A percentile compares a stretch with the other conserved stretches of the same genome.
phyloP scores from a whole-genome alignment of 2,888 invertebrate species.

The Physocephala rufipes region DNA sequence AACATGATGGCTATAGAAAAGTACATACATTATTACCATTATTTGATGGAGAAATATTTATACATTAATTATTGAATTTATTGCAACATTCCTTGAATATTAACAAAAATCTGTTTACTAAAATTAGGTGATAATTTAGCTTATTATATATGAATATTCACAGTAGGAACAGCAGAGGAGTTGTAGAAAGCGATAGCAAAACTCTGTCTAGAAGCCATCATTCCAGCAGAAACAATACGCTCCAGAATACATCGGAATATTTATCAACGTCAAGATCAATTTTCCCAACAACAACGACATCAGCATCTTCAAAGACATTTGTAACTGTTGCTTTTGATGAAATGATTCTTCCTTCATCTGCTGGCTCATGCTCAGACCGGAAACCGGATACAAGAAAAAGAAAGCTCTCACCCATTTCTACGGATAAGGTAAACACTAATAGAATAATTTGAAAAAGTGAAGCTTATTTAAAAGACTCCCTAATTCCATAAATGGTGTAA shows the following conservation, averaged over 20 bases:
- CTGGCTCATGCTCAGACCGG: conserved; percentile 28
- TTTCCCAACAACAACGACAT: conserved; percentile 37
- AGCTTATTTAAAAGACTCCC: too few species aligned
- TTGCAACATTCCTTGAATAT: too few species aligned
- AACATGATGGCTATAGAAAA: too few species aligned
- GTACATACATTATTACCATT: too few species aligned
- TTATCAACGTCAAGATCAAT: conserved; percentile 46
- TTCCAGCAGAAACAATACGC: conserved; percentile 42
- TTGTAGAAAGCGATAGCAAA: conserved; percentile 44
- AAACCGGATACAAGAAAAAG: conserved; percentile 44
- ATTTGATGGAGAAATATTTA: too few species aligned
- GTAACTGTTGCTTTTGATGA: conserved; percentile 43
- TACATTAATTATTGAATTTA: too few species aligned
- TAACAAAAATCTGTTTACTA: too few species aligned
- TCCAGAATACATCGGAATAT: conserved; percentile 44
- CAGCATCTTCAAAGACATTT: conserved; percentile 42
- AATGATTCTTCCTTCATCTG: conserved; percentile 41
- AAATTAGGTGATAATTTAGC: conserved; percentile 37
- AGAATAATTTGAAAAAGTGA: conserved; percentile 5
- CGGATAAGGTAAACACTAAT: conserved; percentile 42
- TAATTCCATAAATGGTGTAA: too few species aligned
- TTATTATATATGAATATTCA: conserved; percentile 38
- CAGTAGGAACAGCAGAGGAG: conserved; percentile 50
- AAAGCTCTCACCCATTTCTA: conserved; percentile 37
- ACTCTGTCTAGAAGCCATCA: conserved; percentile 44